Evolutionary conservation across 2,113 vertebrate genomes (phyloP), one percentile per base, ranked within the genome.

Genomic region (Martes martes): DNA sequence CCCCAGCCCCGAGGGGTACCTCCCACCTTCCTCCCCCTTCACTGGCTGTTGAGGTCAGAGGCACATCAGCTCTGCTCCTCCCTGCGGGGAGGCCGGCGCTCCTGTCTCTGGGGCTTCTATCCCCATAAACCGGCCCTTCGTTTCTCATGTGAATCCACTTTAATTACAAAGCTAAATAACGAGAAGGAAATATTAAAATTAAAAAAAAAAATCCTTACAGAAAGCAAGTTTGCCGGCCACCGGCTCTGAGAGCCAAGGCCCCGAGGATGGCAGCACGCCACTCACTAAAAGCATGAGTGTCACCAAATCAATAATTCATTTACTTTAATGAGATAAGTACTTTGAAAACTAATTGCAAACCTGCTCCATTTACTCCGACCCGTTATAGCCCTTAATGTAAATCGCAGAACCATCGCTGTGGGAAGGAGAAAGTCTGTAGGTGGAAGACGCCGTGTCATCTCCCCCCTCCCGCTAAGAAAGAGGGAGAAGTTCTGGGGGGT

Each of bases 301-400:
- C 99, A 98, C 99, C 99, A 99, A 99, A 99, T 99, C 99, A 99
- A 99, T 99, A 99, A 99, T 99, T 99, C 99, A 99, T 99, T 99
- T 99, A 99, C 99, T 99, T 99, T 99, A 99, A 99, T 99, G 99
- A 99, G 99, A 99, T 99, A 99, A 99, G 99, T 99, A 99, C 99
- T 99, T 98, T 98, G 99, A 99, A 99, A 99, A 99, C 99, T 99
- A 99, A 99, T 99, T 99, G 99, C 99, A 99, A 99, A 99, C 98
- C 98, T 98, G 98, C 99, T 99, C 99, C 99, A 99, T 99, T 99
- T 99, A 99, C 99, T 99, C 98, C 98, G 96, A 96, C 99, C 99
- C 97, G 98, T 99, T 98, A 98, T 80, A 98, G 98, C 98, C 98
- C 98, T 99, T 99, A 99, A 99, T 99, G 99, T 99, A 99, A 98